Evolutionary conservation across 2,797 vertebrate genomes (phyloP).

Genomic region (Brotula barbata): DNA sequence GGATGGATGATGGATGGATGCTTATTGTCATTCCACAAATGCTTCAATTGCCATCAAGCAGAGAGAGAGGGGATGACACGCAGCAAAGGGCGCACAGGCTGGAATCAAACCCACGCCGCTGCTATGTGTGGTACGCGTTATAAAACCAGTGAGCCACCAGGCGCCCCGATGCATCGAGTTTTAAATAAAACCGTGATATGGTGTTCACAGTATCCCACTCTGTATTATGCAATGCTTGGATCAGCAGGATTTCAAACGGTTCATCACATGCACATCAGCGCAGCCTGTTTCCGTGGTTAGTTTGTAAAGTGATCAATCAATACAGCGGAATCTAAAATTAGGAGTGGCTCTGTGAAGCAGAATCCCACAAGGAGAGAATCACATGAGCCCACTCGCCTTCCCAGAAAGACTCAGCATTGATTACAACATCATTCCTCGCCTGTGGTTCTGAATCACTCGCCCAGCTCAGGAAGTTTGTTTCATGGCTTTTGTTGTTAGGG

Average conservation of each 20-base stretch:
- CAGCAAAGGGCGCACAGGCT: no score
- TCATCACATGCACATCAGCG: constrained; percentile 15
- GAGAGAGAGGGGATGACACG: no score
- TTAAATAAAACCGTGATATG: no score
- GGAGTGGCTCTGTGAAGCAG: constrained; percentile 39
- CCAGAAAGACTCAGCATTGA: constrained; percentile 66
- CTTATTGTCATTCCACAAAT: constrained; percentile 12
- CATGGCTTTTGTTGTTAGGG: constrained; percentile 26
- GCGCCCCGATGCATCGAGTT: no score
- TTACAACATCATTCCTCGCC: constrained; percentile 75
- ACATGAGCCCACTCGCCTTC: constrained; percentile 54
- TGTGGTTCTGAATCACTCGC: constrained; percentile 58
- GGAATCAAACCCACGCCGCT: no score
- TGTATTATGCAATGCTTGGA: constrained; percentile 36
- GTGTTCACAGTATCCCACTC: not conserved
- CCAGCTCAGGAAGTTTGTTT: constrained; percentile 27
- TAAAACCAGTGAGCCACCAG: no score
- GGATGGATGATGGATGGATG: constrained; percentile 5
- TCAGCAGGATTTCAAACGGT: constrained; percentile 22
- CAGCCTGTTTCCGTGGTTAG: constrained; percentile 40
- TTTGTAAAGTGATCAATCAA: constrained; percentile 56
- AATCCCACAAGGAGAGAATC: constrained; percentile 30
- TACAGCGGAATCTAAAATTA: constrained; percentile 59
- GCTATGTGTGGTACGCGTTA: no score
- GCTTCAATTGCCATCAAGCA: no score